Base-by-base conservation (phyloP, 2,113 vertebrate genomes). In the Labeo rohita region DNA sequence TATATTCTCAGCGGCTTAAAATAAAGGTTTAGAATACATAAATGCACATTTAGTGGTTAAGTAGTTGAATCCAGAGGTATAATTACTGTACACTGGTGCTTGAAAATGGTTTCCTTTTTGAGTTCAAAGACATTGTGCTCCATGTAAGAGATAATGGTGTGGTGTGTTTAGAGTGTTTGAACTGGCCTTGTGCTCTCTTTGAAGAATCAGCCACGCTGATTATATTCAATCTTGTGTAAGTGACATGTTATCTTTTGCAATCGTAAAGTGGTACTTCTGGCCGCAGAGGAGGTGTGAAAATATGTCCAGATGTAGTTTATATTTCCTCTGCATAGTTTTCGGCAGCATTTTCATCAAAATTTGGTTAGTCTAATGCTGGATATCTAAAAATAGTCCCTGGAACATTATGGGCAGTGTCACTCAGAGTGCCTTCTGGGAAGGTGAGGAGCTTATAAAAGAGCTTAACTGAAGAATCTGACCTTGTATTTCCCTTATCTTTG, bases 31-130 rank as follows among this genome's bases (percentile, higher is more conserved):
- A 72, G 28, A 43, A 72, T 72, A 43, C 18, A 8, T 36, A 12
- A 72, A 23, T 50, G 74, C n/a, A 52, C 74, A 76, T 76, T 76
- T n/a, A 76, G 74, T 76, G 74, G 74, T 52, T 52, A 52, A 52
- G 43, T 63, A 8, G 59, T 80, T 49, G 39, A 49, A 59, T 79
- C n/a, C 34, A 79, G 54, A 73, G 39, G 70, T 59, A 21, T 56
- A 79, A 59, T 79, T 59, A 28, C 28, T 28, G 28, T 28, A 43
- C 54, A 12, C 59, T 61, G 5, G 34, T 39, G 36, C 5, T 79
- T 79, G 54, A 73, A 45, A 76, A 34, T 16, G 13, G 47, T 76
- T 76, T 80, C 39, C 43, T 65, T 11, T 39, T 63, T 80, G 7
- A 28, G 36, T 28, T 65, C 70, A 72, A 43, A 79, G 61, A 79